Conservation (phyloP, 2,888 invertebrate genomes). For the Lepas anatifera region DNA sequence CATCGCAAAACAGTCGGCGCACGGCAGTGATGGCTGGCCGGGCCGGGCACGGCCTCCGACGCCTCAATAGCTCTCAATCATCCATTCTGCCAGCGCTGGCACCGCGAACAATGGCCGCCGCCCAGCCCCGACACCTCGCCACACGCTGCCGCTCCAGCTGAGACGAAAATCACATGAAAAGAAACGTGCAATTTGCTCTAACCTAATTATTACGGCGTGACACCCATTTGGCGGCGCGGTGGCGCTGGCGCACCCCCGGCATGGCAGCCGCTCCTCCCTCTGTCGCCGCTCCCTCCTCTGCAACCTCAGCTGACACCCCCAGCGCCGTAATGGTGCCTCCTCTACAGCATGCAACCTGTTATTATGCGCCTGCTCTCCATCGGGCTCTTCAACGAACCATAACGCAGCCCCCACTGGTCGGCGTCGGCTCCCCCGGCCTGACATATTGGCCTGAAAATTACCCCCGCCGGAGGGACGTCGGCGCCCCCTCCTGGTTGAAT, state of each 20-base stretch:
- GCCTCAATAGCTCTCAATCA: too few relatives aligned
- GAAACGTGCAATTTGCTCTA: not conserved
- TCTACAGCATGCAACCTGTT: conserved; percentile 10
- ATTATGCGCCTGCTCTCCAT: conserved; percentile 4
- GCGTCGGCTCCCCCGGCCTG: not conserved
- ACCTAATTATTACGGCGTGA: not conserved
- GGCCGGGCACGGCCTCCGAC: too few relatives aligned
- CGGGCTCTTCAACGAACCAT: conserved; percentile 2
- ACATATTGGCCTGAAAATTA: conserved; percentile 11
- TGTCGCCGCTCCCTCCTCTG: not conserved
- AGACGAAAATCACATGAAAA: not conserved
- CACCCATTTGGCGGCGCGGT: not conserved
- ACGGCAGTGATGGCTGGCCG: too few relatives aligned
- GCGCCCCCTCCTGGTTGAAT: not conserved
- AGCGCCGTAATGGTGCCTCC: not conserved
- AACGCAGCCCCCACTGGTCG: not conserved
- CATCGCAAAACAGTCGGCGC: too few relatives aligned
- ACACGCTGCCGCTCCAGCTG: too few relatives aligned
- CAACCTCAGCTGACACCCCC: conserved; percentile 8
- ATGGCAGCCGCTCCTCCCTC: not conserved
- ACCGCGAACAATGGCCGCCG: not conserved
- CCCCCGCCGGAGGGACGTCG: not conserved
- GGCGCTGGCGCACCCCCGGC: not conserved
- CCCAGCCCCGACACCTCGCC: not conserved
- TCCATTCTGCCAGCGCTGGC: too few relatives aligned